These are phyloP conservation scores for Phalacrocorax aristotelis DNA, from an alignment of 2,113 vertebrate genomes.

Conservation along the genomic window DNA sequence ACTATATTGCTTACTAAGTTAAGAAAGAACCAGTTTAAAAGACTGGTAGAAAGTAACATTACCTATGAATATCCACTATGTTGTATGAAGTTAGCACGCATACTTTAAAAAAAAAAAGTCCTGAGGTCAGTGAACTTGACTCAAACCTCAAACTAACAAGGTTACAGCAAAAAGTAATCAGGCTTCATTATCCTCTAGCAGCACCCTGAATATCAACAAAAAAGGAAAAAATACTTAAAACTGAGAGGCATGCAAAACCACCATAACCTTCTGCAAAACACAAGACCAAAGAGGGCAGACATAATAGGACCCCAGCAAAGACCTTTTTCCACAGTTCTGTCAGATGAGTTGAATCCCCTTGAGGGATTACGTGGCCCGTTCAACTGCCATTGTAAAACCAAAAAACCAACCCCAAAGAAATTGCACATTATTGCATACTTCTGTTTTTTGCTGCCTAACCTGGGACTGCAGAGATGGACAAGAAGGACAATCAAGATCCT, in stretches of 20 bases:
- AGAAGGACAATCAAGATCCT: neutral
- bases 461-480: neutral
- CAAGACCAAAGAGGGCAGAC: neutral
- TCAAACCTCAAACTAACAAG: neutral
- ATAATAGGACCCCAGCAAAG: neutral
- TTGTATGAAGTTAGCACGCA: neutral
- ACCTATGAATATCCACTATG: neutral
- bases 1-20: neutral
- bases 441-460: neutral
- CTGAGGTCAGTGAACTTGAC: neutral
- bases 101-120: neutral
- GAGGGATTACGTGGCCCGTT: neutral
- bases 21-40: neutral
- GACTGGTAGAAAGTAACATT: neutral
- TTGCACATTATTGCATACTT: neutral
- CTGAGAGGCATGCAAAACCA: neutral
- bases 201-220: neutral
- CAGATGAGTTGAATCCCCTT: neutral
- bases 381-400: neutral
- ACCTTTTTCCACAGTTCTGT: neutral
- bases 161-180: neutral
- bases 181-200: neutral
- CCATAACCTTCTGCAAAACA: neutral
- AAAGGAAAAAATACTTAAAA: neutral
- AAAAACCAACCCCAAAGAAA: neutral